Percentiles rank a stretch among this genome's conserved stretches.
Conservation (phyloP, 2,113 vertebrate species). For the Muntiacus reevesi region DNA sequence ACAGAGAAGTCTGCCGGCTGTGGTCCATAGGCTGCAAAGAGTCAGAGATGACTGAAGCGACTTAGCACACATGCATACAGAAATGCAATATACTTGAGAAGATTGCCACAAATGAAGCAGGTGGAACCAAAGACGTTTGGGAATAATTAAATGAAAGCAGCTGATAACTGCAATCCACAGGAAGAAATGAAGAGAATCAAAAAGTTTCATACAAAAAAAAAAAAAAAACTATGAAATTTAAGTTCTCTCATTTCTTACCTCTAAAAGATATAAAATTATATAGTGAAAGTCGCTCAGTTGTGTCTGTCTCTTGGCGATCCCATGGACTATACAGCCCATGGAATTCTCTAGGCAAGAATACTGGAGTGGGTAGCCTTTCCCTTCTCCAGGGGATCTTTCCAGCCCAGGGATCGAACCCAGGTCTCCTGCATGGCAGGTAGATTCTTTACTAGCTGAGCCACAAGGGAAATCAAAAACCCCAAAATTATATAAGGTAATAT, state of each 20-base stretch:
- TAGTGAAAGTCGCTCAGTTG: background rate
- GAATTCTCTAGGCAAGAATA: background rate
- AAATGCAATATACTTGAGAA: background rate
- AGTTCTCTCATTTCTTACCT: background rate
- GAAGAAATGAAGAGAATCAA: background rate
- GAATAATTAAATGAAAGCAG: background rate
- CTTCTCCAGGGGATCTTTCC: background rate
- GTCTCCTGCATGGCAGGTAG: background rate
- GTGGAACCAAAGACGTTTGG: background rate
- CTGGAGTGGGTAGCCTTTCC: background rate
- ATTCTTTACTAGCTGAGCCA: background rate
- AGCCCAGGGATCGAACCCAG: background rate
- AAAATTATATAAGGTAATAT: background rate
- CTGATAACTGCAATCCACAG: background rate
- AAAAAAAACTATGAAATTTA: background rate
- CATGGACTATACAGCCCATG: background rate
- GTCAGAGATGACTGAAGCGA: background rate
- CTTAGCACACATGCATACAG: background rate
- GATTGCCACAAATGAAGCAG: background rate
- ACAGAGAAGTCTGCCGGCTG: background rate
- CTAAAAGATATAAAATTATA: background rate
- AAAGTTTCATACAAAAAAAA: background rate
- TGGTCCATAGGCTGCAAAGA: background rate
- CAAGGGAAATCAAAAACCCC: background rate
- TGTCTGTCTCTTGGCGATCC: background rate